Percentiles rank a stretch among this genome's conserved stretches.
Conservation (phyloP, 2,797 vertebrate genomes). For the Manis pentadactyla region DNA sequence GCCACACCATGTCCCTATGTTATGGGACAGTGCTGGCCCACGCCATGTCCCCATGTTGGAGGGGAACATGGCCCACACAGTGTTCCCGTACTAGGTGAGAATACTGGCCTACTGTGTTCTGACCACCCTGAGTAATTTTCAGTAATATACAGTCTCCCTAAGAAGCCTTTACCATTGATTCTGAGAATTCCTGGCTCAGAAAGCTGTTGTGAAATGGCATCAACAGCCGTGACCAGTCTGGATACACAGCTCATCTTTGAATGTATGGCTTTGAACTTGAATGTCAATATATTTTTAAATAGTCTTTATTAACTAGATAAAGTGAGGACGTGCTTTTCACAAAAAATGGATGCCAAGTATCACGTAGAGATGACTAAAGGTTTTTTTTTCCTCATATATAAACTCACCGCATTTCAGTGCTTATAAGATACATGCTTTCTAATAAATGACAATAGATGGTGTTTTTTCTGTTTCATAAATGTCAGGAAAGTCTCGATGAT, state of each 20-base stretch:
- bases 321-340: not conserved
- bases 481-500: not conserved
- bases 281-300: not conserved
- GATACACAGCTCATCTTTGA: not conserved
- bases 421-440: not conserved
- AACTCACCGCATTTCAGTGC: not conserved
- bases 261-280: not conserved
- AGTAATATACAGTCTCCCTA: fast-evolving
- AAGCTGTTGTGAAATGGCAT: not conserved
- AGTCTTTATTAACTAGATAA: not conserved
- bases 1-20: too few relatives aligned
- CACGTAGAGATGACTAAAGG: not conserved
- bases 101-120: not conserved
- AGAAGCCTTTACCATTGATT: not conserved
- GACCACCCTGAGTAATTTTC: not conserved
- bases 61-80: too few relatives aligned
- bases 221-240: not conserved
- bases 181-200: not conserved
- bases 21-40: too few relatives aligned
- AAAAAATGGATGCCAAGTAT: not conserved
- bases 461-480: not conserved
- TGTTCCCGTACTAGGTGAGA: too few relatives aligned
- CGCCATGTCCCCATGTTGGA: too few relatives aligned
- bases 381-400: not conserved
- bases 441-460: not conserved